A percentile compares a stretch with the other conserved stretches of the same genome.
Evolutionary conservation across 2,888 invertebrate species (phyloP).

Genomic region (Drosophila neotestacea): DNA sequence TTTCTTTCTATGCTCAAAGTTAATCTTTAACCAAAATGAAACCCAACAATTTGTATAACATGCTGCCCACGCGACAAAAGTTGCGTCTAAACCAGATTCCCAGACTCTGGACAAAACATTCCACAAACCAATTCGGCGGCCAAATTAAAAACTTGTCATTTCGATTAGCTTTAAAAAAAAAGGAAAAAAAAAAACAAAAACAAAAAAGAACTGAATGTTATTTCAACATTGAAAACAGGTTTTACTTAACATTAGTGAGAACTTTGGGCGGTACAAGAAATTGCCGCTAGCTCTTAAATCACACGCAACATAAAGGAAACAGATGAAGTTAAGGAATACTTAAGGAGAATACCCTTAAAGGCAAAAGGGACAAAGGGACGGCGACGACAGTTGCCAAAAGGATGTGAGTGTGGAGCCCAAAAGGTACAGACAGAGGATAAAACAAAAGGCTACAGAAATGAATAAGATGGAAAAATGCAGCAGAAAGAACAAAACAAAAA

Average conservation of each 20-base stretch:
- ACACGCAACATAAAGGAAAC: constrained; percentile 49
- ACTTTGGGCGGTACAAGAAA: constrained; percentile 49
- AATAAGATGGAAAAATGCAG: constrained; percentile 2
- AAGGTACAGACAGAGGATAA: constrained; percentile 50
- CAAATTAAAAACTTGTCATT: constrained; percentile 74
- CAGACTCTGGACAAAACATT: constrained; percentile 21
- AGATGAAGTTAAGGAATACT: constrained; percentile 25
- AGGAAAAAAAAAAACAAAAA: constrained; percentile 9
- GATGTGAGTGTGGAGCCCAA: constrained; percentile 38
- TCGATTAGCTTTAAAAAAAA: constrained; percentile 62
- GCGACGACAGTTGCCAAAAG: constrained; percentile 72
- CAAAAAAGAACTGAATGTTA: constrained; percentile 26
- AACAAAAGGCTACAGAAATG: constrained; percentile 48
- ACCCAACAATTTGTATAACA: constrained; percentile 63
- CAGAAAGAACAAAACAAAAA: constrained; percentile 41
- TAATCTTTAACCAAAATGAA: constrained; percentile 47
- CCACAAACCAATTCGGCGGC: constrained; percentile 37
- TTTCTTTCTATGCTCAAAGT: constrained; percentile 1
- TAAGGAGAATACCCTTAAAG: constrained; percentile 44
- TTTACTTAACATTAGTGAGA: constrained; percentile 57
- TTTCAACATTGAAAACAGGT: constrained; percentile 45
- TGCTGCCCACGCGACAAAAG: constrained; percentile 59
- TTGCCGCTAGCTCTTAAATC: constrained; percentile 61
- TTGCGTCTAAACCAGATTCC: constrained; percentile 40
- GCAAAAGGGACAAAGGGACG: constrained; percentile 53